These are phyloP conservation scores for Chalcosyrphus nemorum DNA, from an alignment of 2,888 invertebrate species.

Conservation along the genomic window DNA sequence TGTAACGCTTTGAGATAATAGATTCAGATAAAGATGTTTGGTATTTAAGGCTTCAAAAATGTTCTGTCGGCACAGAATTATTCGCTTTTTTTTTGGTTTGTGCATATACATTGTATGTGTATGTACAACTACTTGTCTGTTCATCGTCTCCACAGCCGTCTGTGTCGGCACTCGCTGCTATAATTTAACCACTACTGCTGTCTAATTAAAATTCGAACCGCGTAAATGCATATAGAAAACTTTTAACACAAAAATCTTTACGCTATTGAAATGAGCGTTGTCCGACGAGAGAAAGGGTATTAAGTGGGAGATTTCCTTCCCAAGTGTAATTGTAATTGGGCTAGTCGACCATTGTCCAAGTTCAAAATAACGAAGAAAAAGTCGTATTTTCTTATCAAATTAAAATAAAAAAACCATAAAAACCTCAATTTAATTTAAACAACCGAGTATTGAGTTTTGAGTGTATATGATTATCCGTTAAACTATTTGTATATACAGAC, in stretches of 20 bases:
- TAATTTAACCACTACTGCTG: constrained; percentile 33
- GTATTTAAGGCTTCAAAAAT: constrained; percentile 19
- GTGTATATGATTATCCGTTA: neutral
- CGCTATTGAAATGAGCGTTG: constrained; percentile 27
- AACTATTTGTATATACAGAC: neutral
- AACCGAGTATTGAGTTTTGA: neutral
- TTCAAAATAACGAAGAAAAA: constrained; percentile 27
- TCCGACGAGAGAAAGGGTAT: neutral
- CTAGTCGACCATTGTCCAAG: constrained; percentile 11
- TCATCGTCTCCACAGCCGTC: constrained; percentile 11
- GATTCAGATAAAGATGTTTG: constrained; percentile 1
- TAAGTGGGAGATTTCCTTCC: constrained; percentile 21
- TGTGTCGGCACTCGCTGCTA: constrained; percentile 34
- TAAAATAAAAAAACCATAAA: constrained; percentile 52
- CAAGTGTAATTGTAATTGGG: constrained; percentile 51
- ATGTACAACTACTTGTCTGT: constrained; percentile 13
- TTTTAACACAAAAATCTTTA: constrained; percentile 39
- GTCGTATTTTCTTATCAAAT: constrained; percentile 23
- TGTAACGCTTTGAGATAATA: neutral
- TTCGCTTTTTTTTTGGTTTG: constrained; percentile 23
- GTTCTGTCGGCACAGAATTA: constrained; percentile 17
- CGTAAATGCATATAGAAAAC: constrained; percentile 53
- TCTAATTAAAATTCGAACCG: constrained; percentile 52
- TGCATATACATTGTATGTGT: neutral
- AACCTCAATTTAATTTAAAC: constrained; percentile 25